These are phyloP conservation scores for Papilio gigon DNA, from an alignment of 2,888 invertebrate genomes.

Conservation along the genomic window DNA sequence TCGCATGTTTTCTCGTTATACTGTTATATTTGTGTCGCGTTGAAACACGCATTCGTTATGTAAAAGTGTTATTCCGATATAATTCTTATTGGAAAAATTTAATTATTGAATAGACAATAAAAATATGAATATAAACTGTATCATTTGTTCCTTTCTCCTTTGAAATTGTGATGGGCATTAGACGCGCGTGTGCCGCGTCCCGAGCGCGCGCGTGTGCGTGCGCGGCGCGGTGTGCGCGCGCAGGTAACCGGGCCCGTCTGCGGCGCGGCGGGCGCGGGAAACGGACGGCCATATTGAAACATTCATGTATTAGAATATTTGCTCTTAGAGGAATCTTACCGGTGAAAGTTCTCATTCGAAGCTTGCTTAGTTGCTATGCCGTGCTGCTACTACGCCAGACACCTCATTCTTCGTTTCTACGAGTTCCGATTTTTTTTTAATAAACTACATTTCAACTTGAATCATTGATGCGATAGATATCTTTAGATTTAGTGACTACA, in stretches of 20 bases:
- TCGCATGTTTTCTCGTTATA: no score
- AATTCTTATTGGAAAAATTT: slow-evolving; percentile 9
- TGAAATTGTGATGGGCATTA: slow-evolving; percentile 60
- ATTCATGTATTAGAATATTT: slow-evolving; percentile 63
- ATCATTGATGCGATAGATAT: slow-evolving; percentile 3
- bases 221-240: slow-evolving; percentile 60
- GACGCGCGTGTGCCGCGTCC: slow-evolving; percentile 71
- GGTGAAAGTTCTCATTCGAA: slow-evolving; percentile 45
- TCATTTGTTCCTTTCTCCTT: slow-evolving; percentile 60
- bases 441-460: background rate
- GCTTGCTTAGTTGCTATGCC: slow-evolving; percentile 8
- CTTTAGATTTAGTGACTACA: background rate
- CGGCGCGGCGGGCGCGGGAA: slow-evolving; percentile 59
- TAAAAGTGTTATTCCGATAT: background rate
- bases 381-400: background rate
- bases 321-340: slow-evolving; percentile 74
- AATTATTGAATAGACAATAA: slow-evolving; percentile 45
- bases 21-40: no score
- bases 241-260: slow-evolving; percentile 79
- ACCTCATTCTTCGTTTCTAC: background rate
- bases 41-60: background rate
- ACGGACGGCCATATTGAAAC: slow-evolving; percentile 62
- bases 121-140: slow-evolving; percentile 38
- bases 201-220: slow-evolving; percentile 46
- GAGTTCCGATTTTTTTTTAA: no score